These are phyloP conservation scores for Carassius carassius DNA, from an alignment of 2,113 vertebrate genomes.

Conservation along the genomic window DNA sequence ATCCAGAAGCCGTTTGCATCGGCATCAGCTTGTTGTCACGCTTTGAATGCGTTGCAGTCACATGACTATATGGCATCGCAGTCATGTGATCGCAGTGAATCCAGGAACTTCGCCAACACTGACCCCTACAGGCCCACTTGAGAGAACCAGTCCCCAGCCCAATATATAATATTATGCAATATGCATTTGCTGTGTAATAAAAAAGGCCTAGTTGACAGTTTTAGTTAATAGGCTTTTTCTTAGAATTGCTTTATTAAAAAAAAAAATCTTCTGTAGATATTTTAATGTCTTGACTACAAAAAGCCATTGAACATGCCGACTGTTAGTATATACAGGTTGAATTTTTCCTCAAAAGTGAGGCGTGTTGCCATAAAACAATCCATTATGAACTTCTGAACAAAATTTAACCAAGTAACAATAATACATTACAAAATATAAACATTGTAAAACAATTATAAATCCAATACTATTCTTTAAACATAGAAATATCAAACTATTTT, in stretches of 20 bases:
- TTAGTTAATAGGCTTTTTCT: background rate
- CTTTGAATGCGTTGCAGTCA: background rate
- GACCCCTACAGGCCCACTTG: background rate
- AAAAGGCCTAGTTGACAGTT: background rate
- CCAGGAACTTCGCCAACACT: background rate
- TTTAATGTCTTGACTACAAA: background rate
- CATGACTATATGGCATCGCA: background rate
- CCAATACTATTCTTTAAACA: background rate
- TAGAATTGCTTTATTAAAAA: background rate
- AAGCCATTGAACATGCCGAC: background rate
- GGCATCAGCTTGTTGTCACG: constrained; percentile 7
- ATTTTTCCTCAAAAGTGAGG: background rate
- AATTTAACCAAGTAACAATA: background rate
- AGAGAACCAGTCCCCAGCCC: background rate
- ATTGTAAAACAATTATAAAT: background rate
- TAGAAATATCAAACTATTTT: background rate
- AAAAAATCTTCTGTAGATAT: background rate
- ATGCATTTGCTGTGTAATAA: background rate
- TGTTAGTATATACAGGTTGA: background rate
- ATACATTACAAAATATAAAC: background rate
- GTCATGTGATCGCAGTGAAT: constrained; percentile 7
- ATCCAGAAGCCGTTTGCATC: background rate
- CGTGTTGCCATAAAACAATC: background rate
- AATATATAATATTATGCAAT: background rate
- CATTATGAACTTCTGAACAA: background rate